Base-by-base conservation (phyloP, 2,888 invertebrate species). In the Papilio protenor region DNA sequence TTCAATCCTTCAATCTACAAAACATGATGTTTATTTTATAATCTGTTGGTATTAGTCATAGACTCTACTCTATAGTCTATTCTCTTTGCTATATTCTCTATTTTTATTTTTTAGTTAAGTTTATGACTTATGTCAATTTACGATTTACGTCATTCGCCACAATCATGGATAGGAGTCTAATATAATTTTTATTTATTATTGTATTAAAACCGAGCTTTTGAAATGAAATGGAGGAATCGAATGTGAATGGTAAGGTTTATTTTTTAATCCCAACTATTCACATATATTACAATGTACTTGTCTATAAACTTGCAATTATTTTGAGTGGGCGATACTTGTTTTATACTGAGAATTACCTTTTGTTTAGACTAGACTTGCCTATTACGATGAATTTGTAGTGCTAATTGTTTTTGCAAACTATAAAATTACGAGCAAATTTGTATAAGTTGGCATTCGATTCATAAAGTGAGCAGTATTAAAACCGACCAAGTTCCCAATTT, bases 241-340 rank as follows among this genome's bases (percentile, higher is more conserved):
- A 88, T 81, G 78, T 78, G 82, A 92, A 90, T 88, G 91, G 94
- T 92, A 85, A 86, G 87, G 84, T 74, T 74, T 61, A 12, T 12
- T 57, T 57, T 69, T 52, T 72, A 49, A 61, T 59, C 52, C 45
- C 27, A 52, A 57, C 14, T 69, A 64, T 14, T 18, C n/a, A 55
- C 47, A 76, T 6, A n/a, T 52, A 55, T 52, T 74, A 66, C 27
- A n/a, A 12, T 73, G 72, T 76, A 77, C 73, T 74, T 64, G 12
- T 88, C 81, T 82, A 84, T 84, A 79, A 80, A 84, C 84, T 87
- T 90, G 87, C 83, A 84, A 88, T 81, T 83, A 85, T 84, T 84
- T 84, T 91, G 93, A 89, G 94, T 94, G 93, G 94, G 93, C 92
- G 93, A 92, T 88, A 85, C 87, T 88, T 89, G 87, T 89, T 90